phyloP scores from a whole-genome alignment of 92 coral and sea anemone species.

The Virgularia gustaviana region DNA sequence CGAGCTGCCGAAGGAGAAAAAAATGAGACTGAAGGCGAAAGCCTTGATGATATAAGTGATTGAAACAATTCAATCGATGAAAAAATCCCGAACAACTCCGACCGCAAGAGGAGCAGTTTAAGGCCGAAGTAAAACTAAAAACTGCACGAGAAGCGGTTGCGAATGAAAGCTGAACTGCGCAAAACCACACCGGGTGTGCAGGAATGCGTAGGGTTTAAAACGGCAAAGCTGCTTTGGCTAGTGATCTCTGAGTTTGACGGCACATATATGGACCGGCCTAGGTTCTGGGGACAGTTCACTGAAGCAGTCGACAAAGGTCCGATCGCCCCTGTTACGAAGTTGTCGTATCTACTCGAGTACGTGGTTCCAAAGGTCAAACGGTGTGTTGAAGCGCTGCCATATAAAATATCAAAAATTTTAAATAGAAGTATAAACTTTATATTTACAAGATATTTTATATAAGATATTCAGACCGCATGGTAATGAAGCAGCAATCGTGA shows the following conservation, averaged over 20 bases:
- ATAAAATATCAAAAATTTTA: neutral
- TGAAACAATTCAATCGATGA: neutral
- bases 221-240: constrained; percentile 1
- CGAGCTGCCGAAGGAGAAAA: neutral
- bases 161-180: neutral
- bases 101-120: neutral
- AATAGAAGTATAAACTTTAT: constrained; percentile 2
- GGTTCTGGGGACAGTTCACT: constrained; percentile 9
- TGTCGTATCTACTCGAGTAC: neutral
- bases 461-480: constrained; percentile 13
- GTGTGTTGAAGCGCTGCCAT: neutral
- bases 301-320: constrained; percentile 9
- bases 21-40: neutral
- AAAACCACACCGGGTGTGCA: neutral
- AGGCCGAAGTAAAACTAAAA: neutral
- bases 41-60: neutral
- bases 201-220: neutral
- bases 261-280: neutral
- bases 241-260: neutral
- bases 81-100: neutral
- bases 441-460: neutral
- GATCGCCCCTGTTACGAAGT: constrained; percentile 6
- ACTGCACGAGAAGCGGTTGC: neutral
- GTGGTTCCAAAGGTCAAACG: constrained; percentile 2
- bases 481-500: neutral